phyloP scores from a whole-genome alignment of 2,888 invertebrate species.

The Hylaea fasciaria region DNA sequence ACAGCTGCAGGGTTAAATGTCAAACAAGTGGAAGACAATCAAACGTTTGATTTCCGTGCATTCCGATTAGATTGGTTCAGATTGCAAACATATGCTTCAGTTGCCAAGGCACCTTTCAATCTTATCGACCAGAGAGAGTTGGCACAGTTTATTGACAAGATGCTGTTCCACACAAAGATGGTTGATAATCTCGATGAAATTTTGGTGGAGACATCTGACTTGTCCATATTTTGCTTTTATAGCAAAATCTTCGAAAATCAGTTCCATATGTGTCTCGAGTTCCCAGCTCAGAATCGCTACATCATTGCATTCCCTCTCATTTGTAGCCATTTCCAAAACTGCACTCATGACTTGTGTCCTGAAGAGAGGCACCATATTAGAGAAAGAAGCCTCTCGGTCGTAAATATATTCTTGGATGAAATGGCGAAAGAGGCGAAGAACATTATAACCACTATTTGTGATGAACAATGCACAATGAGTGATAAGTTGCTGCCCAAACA shows the following conservation, averaged over 20 bases:
- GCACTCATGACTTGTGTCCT: slow-evolving; percentile 98
- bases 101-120: slow-evolving; percentile 90
- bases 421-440: slow-evolving; percentile 99
- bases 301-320: slow-evolving; percentile 99
- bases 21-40: slow-evolving; percentile 98
- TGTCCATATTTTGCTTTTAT: slow-evolving; percentile 99
- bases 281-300: slow-evolving; percentile 99
- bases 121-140: slow-evolving; percentile 94
- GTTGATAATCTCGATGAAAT: slow-evolving; percentile 99
- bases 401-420: slow-evolving; percentile 98
- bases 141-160: slow-evolving; percentile 96
- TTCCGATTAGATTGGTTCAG: slow-evolving; percentile 99
- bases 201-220: slow-evolving; percentile 97
- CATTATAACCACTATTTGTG: slow-evolving; percentile 99
- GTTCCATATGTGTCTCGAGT: slow-evolving; percentile 99
- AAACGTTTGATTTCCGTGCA: slow-evolving; percentile 97
- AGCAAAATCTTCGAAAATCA: slow-evolving; percentile 98
- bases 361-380: slow-evolving; percentile 99
- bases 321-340: slow-evolving; percentile 98
- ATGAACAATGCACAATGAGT: slow-evolving; percentile 98
- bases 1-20: slow-evolving; percentile 94
- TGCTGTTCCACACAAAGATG: slow-evolving; percentile 98
- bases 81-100: slow-evolving; percentile 96
- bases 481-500: slow-evolving; percentile 98
- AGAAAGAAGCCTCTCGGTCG: slow-evolving; percentile 97